Evolutionary conservation across 2,113 vertebrate genomes (phyloP).

Genomic region (Phalacrocorax brasilianus): DNA sequence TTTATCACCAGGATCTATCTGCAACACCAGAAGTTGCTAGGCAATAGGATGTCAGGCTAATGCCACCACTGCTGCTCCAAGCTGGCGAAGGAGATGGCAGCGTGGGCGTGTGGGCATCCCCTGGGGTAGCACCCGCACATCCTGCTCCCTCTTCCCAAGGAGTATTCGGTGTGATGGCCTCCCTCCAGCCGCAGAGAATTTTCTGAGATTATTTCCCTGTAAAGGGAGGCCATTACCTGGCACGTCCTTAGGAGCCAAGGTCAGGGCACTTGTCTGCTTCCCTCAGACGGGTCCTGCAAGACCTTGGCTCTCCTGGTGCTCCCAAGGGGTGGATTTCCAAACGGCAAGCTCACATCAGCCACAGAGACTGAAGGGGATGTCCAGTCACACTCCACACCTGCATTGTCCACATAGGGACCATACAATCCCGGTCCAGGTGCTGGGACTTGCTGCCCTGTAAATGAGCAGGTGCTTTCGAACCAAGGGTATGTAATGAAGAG

Average conservation of each 20-base stretch:
- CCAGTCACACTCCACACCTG: background rate
- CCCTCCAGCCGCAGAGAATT: background rate
- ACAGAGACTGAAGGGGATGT: background rate
- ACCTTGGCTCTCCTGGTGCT: background rate
- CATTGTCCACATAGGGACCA: accelerated
- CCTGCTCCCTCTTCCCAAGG: background rate
- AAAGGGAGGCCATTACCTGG: background rate
- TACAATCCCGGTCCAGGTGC: background rate
- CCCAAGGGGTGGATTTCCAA: background rate
- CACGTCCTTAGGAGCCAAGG: background rate
- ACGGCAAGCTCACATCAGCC: background rate
- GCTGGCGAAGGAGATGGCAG: background rate
- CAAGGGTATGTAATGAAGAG: background rate
- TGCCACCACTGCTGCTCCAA: background rate
- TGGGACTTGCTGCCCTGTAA: background rate
- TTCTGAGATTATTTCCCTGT: background rate
- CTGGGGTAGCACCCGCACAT: background rate
- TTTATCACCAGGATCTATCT: background rate
- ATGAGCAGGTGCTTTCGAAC: background rate
- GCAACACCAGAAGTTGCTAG: background rate
- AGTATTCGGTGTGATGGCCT: background rate
- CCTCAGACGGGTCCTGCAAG: background rate
- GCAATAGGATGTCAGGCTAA: background rate
- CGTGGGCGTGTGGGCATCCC: background rate
- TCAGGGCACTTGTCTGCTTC: background rate